Evolutionary conservation across 1,140 invertebrate genomes (phyloP).

Genomic region (Drosophila pandora): DNA sequence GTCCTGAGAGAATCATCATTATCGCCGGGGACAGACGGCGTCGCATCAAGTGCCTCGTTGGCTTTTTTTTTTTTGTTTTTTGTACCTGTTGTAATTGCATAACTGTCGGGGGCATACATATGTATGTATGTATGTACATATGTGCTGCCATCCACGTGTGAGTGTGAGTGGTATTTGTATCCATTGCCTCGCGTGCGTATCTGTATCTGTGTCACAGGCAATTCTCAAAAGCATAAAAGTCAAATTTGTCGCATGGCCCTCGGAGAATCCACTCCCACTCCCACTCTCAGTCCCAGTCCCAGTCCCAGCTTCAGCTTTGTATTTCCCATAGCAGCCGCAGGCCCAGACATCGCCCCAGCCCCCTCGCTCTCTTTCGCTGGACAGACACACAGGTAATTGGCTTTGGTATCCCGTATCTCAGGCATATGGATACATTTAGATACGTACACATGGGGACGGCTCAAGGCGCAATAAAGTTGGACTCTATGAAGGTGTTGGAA

Average conservation of each 20-base stretch:
- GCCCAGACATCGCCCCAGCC: slow-evolving; percentile 16
- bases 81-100: slow-evolving; percentile 72
- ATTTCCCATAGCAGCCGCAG: slow-evolving; percentile 61
- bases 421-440: slow-evolving; percentile 74
- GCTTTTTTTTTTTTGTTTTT: slow-evolving; percentile 10
- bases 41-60: slow-evolving; percentile 60
- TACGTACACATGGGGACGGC: slow-evolving; percentile 41
- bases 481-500: background rate
- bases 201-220: slow-evolving; percentile 74
- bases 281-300: too few relatives aligned
- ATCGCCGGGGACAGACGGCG: slow-evolving; percentile 17
- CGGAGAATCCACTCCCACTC: slow-evolving; percentile 34
- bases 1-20: slow-evolving; percentile 32
- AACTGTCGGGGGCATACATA: slow-evolving; percentile 41
- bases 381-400: slow-evolving; percentile 67
- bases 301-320: slow-evolving; percentile 48
- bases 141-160: slow-evolving; percentile 2
- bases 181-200: slow-evolving; percentile 19
- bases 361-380: background rate
- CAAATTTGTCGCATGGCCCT: slow-evolving; percentile 78
- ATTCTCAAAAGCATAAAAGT: slow-evolving; percentile 82
- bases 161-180: slow-evolving; percentile 12
- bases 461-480: slow-evolving; percentile 2
- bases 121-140: too few relatives aligned
- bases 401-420: slow-evolving; percentile 65